Evolutionary conservation across 2,888 invertebrate species (phyloP), one percentile per base, ranked within the genome.

Genomic region (Ophion slaviceki): DNA sequence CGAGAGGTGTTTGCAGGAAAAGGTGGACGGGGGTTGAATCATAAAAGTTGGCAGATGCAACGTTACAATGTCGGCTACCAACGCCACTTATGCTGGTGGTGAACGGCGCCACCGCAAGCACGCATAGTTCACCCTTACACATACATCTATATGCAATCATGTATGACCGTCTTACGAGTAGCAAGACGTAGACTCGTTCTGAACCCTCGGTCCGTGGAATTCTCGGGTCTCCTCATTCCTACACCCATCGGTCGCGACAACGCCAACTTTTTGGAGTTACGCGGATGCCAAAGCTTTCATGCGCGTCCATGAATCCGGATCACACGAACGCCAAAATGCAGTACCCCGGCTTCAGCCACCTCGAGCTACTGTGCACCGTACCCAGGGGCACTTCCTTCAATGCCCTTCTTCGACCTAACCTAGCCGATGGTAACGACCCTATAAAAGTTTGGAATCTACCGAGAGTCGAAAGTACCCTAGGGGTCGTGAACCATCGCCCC

Each of bases 391-490:
- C 68, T 82, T 76, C 61, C 82, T 78, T 66, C 74, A 64, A 81
- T 64, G 62, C 86, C 87, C 87, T 83, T 87, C 87, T 87, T 53
- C 87, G 89, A 86, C 81, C 86, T 89, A 92, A 92, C 91, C 90
- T 91, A 89, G 89, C 84, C 89, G 88, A 88, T 91, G 90, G 90
- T 92, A 93, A 93, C 92, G 92, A 90, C 92, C 90, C 90, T 89
- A 91, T 92, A 92, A 93, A 92, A 92, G 90, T 91, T 90, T 89
- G 83, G 89, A 92, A 92, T 92, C 90, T 91, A 88, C 83, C 82
- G 72, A 59, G 57, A 75, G 70, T 80, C 88, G 89, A 90, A 88
- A 90, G 75, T 61, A 79, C 36, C 80, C 67, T 68, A 66, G 62
- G 76, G 67, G 62, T 75, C 85, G 67, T 82, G 76, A 85, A 80